Evolutionary conservation across 2,113 vertebrate genomes (phyloP).

Genomic region (Paradisaea rubra): DNA sequence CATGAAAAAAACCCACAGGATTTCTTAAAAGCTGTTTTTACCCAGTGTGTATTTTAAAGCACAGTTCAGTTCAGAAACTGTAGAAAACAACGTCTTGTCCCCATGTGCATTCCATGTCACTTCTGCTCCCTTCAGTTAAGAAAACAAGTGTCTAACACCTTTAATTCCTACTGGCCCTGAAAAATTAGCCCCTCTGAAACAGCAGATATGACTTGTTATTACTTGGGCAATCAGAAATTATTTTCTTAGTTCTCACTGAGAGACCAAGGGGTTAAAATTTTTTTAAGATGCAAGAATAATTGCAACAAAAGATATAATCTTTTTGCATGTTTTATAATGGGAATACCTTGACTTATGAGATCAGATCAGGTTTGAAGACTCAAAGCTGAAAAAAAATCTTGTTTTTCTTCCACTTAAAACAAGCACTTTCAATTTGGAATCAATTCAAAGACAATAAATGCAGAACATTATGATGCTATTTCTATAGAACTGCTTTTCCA

Average conservation of each 20-base stretch:
- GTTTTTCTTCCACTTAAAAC: not conserved
- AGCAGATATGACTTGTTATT: not conserved
- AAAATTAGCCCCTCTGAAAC: not conserved
- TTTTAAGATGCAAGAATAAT: not conserved
- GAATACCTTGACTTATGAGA: not conserved
- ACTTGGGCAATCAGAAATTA: not conserved
- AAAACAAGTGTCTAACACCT: not conserved
- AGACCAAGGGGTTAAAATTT: not conserved
- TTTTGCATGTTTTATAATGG: not conserved
- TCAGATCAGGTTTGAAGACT: not conserved
- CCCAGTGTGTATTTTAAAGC: not conserved
- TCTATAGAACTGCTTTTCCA: conserved; percentile 8
- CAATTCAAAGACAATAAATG: conserved; percentile 9
- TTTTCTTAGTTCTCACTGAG: not conserved
- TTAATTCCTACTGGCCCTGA: not conserved
- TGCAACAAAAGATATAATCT: not conserved
- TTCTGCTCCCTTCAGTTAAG: not conserved
- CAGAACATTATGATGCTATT: not conserved
- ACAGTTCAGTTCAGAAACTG: not conserved
- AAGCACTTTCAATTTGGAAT: not conserved
- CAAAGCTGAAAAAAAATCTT: not conserved
- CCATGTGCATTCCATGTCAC: not conserved
- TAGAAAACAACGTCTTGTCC: not conserved
- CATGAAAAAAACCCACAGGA: not conserved
- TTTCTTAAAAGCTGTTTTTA: not conserved